These are phyloP conservation scores for Antrozous pallidus DNA, from an alignment of 2,797 vertebrate genomes.

Conservation along the genomic window DNA sequence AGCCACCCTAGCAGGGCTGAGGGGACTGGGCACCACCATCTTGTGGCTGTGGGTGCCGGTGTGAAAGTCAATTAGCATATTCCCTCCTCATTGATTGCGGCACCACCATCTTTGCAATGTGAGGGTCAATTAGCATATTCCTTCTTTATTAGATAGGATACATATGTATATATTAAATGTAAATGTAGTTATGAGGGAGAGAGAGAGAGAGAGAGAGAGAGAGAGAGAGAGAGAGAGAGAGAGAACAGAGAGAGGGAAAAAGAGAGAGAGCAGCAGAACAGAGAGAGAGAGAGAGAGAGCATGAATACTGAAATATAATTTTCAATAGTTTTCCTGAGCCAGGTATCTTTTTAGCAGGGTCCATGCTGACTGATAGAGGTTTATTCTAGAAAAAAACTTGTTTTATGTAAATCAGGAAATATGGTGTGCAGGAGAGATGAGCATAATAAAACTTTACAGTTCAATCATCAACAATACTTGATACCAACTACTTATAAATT, in stretches of 20 bases:
- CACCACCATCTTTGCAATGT: no score
- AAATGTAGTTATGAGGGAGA: no score
- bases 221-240: background rate
- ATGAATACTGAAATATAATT: background rate
- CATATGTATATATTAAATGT: background rate
- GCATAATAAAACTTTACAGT: rapidly evolving
- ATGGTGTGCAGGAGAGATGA: background rate
- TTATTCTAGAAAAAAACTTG: background rate
- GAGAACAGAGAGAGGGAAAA: background rate
- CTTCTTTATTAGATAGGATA: no score
- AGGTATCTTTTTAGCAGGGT: background rate
- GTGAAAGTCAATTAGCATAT: no score
- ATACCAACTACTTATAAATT: background rate
- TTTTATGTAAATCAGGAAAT: background rate
- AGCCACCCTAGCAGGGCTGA: no score
- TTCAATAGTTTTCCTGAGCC: background rate
- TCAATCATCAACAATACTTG: no score
- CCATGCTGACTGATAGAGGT: background rate
- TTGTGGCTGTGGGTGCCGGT: no score
- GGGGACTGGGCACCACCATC: no score
- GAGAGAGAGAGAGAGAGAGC: background rate
- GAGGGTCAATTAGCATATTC: no score
- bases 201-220: background rate
- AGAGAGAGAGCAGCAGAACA: background rate
- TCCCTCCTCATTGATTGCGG: no score